phyloP scores from a whole-genome alignment of 2,888 invertebrate species.

The Hemaris fuciformis region DNA sequence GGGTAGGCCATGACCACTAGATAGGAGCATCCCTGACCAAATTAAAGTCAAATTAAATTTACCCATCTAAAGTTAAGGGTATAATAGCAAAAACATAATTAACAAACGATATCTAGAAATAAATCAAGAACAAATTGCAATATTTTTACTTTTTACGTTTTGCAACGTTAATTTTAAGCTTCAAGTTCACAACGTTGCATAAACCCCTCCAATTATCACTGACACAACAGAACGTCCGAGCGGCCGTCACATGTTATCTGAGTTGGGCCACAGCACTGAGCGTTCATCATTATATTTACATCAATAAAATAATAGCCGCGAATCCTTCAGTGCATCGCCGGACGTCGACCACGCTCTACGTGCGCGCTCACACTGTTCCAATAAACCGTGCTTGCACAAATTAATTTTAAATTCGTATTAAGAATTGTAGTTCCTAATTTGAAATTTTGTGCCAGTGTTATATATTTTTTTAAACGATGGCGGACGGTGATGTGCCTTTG shows the following conservation, averaged over 20 bases:
- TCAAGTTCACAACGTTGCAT: conserved; percentile 39
- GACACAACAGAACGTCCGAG: conserved; percentile 49
- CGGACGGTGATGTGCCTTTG: conserved; percentile 73
- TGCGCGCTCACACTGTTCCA: neutral
- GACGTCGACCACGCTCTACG: conserved; percentile 38
- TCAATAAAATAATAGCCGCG: conserved; percentile 68
- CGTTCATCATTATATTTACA: conserved; percentile 67
- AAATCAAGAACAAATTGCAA: neutral
- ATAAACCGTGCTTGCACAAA: conserved; percentile 6
- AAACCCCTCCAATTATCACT: conserved; percentile 69
- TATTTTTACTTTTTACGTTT: neutral
- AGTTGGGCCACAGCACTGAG: conserved; percentile 29
- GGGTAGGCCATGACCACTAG: no score
- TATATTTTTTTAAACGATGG: conserved; percentile 51
- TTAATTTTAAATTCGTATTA: neutral
- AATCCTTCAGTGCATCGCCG: conserved; percentile 54
- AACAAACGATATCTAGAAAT: neutral
- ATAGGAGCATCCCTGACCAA: no score
- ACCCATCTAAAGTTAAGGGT: no score
- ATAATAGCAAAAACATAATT: no score
- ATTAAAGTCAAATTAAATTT: no score
- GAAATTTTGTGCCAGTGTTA: conserved; percentile 19
- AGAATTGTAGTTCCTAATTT: neutral
- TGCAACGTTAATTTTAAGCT: neutral
- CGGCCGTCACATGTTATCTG: conserved; percentile 68